Conservation (phyloP, 2,113 vertebrate species). For the Megatriorchis doriae region DNA sequence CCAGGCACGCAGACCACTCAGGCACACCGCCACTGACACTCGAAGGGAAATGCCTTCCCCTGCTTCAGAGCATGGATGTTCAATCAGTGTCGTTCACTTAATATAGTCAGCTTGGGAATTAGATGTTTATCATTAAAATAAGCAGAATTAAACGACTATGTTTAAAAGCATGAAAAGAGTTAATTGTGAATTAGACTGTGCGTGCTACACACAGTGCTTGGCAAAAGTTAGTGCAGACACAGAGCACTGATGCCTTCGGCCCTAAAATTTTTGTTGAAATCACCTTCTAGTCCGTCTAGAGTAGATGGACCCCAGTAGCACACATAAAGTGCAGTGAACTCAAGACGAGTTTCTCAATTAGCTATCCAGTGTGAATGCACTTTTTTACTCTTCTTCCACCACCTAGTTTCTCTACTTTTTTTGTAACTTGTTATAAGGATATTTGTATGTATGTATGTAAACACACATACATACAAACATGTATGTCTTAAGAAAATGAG, state of each 20-base stretch:
- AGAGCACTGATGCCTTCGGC: neutral
- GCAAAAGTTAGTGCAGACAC: neutral
- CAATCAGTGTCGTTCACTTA: neutral
- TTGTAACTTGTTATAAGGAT: neutral
- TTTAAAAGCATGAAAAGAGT: constrained; percentile 22
- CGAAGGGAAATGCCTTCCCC: neutral
- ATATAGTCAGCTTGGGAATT: neutral
- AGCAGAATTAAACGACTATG: neutral
- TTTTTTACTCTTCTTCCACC: neutral
- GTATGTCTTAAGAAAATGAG: neutral
- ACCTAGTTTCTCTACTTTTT: neutral
- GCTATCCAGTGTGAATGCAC: neutral
- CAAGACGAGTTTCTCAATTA: neutral
- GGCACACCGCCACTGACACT: neutral
- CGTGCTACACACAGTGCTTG: neutral
- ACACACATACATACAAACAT: neutral
- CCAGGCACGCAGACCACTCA: neutral
- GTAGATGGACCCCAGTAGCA: neutral
- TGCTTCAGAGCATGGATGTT: neutral
- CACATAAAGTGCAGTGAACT: neutral
- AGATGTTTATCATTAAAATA: constrained; percentile 25
- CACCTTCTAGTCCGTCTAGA: neutral
- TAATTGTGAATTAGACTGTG: neutral
- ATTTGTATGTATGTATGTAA: neutral
- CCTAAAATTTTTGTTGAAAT: neutral